Percentiles rank a stretch among this genome's conserved stretches.
Evolutionary conservation across 2,113 vertebrate species (phyloP).

Genomic region (Lophius piscatorius): DNA sequence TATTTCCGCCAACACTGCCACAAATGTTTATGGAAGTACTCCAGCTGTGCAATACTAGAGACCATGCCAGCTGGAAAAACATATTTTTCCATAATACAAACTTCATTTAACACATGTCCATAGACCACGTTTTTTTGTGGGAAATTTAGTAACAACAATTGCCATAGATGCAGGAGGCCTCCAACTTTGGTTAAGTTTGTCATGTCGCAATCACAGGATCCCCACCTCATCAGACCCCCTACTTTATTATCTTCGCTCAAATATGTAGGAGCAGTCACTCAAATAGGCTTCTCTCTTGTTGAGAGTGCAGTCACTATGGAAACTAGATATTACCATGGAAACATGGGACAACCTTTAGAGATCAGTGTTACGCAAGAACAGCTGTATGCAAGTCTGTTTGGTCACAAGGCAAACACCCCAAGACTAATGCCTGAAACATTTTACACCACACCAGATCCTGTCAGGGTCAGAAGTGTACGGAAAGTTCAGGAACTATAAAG

Average conservation of each 20-base stretch:
- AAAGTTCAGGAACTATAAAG: too few species aligned
- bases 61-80: too few species aligned
- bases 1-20: slow-evolving; percentile 8
- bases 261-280: slow-evolving; percentile 45
- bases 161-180: neutral
- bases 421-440: too few species aligned
- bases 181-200: neutral
- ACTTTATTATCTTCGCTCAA: slow-evolving; percentile 26
- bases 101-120: too few species aligned
- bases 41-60: slow-evolving; percentile 17
- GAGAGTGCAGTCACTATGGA: slow-evolving; percentile 69
- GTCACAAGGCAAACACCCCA: slow-evolving; percentile 18
- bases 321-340: slow-evolving; percentile 78
- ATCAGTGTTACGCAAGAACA: slow-evolving; percentile 69
- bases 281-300: slow-evolving; percentile 37
- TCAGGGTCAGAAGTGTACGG: too few species aligned
- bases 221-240: slow-evolving; percentile 15
- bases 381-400: slow-evolving; percentile 33
- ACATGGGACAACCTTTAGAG: slow-evolving; percentile 58
- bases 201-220: slow-evolving; percentile 1
- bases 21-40: slow-evolving; percentile 17
- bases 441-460: too few species aligned
- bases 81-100: too few species aligned
- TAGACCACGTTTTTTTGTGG: slow-evolving; percentile 10
- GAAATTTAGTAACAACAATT: neutral